A percentile compares a stretch with the other conserved stretches of the same genome.
Conservation (phyloP, 2,113 vertebrate species). For the Plotosus lineatus region DNA sequence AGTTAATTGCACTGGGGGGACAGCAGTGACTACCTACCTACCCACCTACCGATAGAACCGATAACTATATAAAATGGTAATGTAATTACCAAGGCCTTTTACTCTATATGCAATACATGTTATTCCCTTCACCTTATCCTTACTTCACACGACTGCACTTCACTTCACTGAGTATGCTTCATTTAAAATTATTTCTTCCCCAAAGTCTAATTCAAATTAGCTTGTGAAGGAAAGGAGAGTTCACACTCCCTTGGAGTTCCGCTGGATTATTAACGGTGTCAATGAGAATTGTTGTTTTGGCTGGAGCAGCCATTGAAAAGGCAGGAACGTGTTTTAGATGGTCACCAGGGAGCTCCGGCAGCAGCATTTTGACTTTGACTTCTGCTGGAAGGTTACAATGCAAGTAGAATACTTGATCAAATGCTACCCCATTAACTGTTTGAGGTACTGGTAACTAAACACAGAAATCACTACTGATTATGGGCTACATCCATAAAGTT, state of each 20-base stretch:
- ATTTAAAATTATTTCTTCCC: neutral
- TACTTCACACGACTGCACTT: neutral
- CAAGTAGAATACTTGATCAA: slow-evolving; percentile 1
- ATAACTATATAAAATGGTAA: neutral
- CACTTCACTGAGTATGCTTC: neutral
- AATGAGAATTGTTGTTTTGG: neutral
- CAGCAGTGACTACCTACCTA: no score
- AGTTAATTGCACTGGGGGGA: no score
- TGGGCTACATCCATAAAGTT: neutral
- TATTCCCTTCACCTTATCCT: neutral
- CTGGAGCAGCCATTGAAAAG: neutral
- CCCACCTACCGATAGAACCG: no score
- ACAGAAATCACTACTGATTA: neutral
- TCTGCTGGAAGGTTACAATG: neutral
- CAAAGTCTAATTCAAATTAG: neutral
- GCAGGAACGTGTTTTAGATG: neutral
- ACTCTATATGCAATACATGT: neutral
- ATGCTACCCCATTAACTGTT: neutral
- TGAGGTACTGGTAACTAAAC: neutral
- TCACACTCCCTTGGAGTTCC: neutral
- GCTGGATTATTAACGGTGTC: neutral
- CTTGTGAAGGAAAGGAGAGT: neutral
- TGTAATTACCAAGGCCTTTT: neutral
- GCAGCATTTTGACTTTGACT: slow-evolving; percentile 13
- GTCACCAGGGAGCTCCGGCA: slow-evolving; percentile 19